Evolutionary conservation across 2,113 vertebrate species (phyloP).

Genomic region (Podarcis raffonei): DNA sequence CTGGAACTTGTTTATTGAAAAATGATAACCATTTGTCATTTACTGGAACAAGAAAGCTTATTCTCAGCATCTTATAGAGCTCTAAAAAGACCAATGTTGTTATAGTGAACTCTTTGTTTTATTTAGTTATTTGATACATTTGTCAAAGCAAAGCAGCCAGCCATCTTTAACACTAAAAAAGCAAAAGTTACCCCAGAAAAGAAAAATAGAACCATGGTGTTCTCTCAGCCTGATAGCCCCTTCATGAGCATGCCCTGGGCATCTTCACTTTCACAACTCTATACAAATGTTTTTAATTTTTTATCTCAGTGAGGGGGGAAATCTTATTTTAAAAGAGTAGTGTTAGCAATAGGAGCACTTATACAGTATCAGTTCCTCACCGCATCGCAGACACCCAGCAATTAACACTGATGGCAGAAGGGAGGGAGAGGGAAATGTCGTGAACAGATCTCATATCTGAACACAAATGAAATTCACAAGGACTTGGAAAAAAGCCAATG

Average conservation of each 20-base stretch:
- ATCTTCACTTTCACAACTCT: not conserved
- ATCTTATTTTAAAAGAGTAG: conserved; percentile 35
- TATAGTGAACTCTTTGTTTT: not conserved
- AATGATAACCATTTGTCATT: not conserved
- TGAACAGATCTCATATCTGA: conserved; percentile 71
- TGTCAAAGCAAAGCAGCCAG: not conserved
- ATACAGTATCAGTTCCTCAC: conserved; percentile 72
- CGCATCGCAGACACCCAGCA: conserved; percentile 75
- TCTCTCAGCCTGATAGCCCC: not conserved
- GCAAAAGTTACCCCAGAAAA: not conserved
- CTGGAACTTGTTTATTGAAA: not conserved
- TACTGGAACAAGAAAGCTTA: not conserved
- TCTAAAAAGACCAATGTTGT: not conserved
- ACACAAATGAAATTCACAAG: conserved; percentile 71
- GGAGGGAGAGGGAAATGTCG: conserved; percentile 66
- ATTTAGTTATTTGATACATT: not conserved
- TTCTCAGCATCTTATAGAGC: not conserved
- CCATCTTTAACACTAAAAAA: not conserved
- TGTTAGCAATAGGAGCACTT: conserved; percentile 76
- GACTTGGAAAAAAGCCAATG: conserved; percentile 76
- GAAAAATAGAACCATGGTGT: not conserved
- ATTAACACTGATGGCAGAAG: conserved; percentile 74
- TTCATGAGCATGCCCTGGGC: not conserved
- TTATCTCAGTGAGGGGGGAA: not conserved
- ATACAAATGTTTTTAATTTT: not conserved